These are phyloP conservation scores for Xyliphius kryptos DNA, from an alignment of 2,113 vertebrate species.

Conservation along the genomic window DNA sequence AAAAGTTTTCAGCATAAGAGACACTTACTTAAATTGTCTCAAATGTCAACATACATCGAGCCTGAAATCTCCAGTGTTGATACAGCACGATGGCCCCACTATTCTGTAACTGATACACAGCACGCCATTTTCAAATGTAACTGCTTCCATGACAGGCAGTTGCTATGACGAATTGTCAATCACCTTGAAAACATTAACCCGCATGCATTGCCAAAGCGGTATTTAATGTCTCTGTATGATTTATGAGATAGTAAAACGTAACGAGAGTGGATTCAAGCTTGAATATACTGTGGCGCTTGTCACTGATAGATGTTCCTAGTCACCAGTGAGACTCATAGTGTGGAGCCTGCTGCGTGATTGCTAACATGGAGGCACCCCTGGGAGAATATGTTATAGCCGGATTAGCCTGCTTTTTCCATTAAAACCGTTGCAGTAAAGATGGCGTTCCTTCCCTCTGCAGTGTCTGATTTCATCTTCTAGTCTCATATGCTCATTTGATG, in stretches of 20 bases:
- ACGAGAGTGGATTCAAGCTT: slow-evolving; percentile 16
- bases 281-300: slow-evolving; percentile 9
- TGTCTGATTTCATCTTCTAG: slow-evolving; percentile 12
- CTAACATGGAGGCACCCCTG: slow-evolving; percentile 29
- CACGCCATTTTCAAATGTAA: slow-evolving; percentile 25
- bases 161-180: slow-evolving; percentile 28
- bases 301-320: slow-evolving; percentile 29
- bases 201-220: slow-evolving; percentile 14
- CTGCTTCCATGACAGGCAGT: slow-evolving; percentile 27
- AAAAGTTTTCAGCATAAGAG: slow-evolving; percentile 12
- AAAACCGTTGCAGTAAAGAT: slow-evolving; percentile 1
- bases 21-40: slow-evolving; percentile 28
- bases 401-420: slow-evolving; percentile 19
- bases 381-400: slow-evolving; percentile 31
- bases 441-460: slow-evolving; percentile 10
- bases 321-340: slow-evolving; percentile 27
- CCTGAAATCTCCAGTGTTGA: slow-evolving; percentile 27
- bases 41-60: slow-evolving; percentile 24
- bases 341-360: slow-evolving; percentile 32
- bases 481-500: slow-evolving; percentile 1
- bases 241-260: slow-evolving; percentile 23
- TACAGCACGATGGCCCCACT: slow-evolving; percentile 21
- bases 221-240: slow-evolving; percentile 26
- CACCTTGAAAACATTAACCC: slow-evolving; percentile 33
- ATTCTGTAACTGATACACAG: slow-evolving; percentile 12